A percentile compares a stretch with the other conserved stretches of the same genome.
Conservation (phyloP, 2,113 vertebrate genomes). For the Cheirogaleus medius region DNA sequence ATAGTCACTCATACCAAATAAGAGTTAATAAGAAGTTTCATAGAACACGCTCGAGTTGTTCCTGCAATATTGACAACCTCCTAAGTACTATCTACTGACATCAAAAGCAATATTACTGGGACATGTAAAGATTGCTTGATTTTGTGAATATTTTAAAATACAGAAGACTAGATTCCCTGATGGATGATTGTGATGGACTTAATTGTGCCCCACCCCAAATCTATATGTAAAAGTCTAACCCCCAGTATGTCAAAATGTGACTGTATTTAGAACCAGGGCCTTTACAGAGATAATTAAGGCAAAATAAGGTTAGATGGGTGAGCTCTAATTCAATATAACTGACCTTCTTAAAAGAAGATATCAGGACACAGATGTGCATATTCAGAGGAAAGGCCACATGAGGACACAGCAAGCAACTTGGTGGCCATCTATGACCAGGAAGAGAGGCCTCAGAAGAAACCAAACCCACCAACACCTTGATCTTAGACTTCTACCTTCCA, state of each 20-base stretch:
- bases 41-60: not conserved
- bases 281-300: not conserved
- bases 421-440: not conserved
- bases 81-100: slow-evolving; percentile 43
- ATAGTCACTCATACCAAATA: slow-evolving; percentile 59
- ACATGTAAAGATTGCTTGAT: slow-evolving; percentile 12
- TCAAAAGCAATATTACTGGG: slow-evolving; percentile 50
- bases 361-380: not conserved
- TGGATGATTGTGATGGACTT: not conserved
- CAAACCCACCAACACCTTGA: not conserved
- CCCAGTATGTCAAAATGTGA: not conserved
- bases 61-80: slow-evolving; percentile 58
- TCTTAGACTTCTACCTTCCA: not conserved
- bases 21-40: slow-evolving; percentile 8
- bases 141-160: not conserved
- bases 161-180: not conserved
- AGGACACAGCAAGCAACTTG: not conserved
- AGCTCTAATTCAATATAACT: not conserved
- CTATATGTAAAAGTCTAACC: not conserved
- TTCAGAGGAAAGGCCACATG: not conserved
- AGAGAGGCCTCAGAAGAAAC: not conserved
- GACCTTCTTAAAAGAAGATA: not conserved
- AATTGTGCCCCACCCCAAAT: not conserved
- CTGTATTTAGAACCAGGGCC: not conserved
- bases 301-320: not conserved